Percentiles rank a stretch among this genome's conserved stretches.
These are phyloP conservation scores for Hypsopygia costalis DNA, from an alignment of 2,888 invertebrate genomes.

Conservation along the genomic window DNA sequence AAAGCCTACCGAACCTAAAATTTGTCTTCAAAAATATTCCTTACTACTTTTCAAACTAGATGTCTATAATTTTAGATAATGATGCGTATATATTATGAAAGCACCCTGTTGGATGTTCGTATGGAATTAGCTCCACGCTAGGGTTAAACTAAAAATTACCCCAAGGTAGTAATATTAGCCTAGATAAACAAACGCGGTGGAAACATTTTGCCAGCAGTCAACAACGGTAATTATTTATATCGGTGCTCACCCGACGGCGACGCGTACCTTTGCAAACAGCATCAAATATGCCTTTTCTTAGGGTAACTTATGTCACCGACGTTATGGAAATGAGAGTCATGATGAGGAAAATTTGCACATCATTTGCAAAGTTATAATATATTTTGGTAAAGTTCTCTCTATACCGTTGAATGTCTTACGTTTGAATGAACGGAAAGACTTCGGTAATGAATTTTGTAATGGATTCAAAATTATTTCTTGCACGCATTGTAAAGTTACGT, in stretches of 20 bases:
- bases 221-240: not conserved
- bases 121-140: too few relatives aligned
- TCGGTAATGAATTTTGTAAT: slow-evolving; percentile 4
- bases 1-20: too few relatives aligned
- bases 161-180: too few relatives aligned
- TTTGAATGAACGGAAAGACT: not conserved
- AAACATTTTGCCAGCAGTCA: not conserved
- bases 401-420: not conserved
- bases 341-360: slow-evolving; percentile 19
- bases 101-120: too few relatives aligned
- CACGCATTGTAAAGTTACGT: not conserved
- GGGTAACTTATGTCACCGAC: slow-evolving; percentile 14
- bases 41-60: too few relatives aligned
- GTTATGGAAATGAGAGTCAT: slow-evolving; percentile 18
- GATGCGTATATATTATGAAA: too few relatives aligned
- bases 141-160: not conserved
- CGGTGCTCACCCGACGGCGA: not conserved
- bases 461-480: slow-evolving; percentile 3
- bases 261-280: slow-evolving; percentile 2
- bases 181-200: not conserved
- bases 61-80: too few relatives aligned
- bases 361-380: slow-evolving; percentile 17
- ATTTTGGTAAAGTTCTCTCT: slow-evolving; percentile 7
- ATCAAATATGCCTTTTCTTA: slow-evolving; percentile 11
- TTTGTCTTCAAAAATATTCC: too few relatives aligned